phyloP scores from a whole-genome alignment of 1,140 invertebrate genomes.

The Scaptomyza hsui region DNA sequence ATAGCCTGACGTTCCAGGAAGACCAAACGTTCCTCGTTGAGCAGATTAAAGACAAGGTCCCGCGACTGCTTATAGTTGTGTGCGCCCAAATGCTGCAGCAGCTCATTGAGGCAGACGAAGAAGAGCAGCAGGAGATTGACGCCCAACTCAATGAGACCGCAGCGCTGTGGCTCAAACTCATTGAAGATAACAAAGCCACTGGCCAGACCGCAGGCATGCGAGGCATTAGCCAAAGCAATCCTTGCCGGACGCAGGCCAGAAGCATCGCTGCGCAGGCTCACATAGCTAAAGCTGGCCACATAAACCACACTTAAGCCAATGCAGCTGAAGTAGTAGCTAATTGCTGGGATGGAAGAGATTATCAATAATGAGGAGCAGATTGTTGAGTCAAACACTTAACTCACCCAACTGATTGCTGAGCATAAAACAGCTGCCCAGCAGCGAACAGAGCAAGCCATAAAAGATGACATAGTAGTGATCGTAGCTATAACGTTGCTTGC shows the following conservation, averaged over 20 bases:
- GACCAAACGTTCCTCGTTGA: constrained; percentile 72
- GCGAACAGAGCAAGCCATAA: constrained; percentile 68
- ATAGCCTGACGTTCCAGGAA: constrained; percentile 66
- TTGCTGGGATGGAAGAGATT: constrained; percentile 26
- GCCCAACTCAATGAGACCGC: constrained; percentile 57
- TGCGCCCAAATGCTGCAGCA: constrained; percentile 64
- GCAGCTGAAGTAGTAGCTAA: constrained; percentile 77
- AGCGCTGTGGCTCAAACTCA: constrained; percentile 65
- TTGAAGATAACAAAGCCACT: constrained; percentile 72
- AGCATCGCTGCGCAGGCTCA: constrained; percentile 63
- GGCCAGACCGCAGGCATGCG: constrained; percentile 56
- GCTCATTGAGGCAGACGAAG: constrained; percentile 63
- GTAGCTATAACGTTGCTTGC: constrained; percentile 61
- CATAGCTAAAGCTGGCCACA: constrained; percentile 68
- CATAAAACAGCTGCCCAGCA: constrained; percentile 76
- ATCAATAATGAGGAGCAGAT: not conserved
- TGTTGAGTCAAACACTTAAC: not conserved
- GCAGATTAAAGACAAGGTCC: constrained; percentile 73
- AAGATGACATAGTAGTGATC: constrained; percentile 78
- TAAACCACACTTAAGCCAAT: constrained; percentile 65
- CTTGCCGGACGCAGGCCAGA: constrained; percentile 56
- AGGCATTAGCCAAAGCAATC: constrained; percentile 65
- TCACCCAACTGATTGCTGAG: constrained; percentile 71
- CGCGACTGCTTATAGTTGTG: constrained; percentile 70
- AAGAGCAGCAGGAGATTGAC: constrained; percentile 55